Evolutionary conservation across 2,113 vertebrate genomes (phyloP), one percentile per base, ranked within the genome.

Genomic region (Diadophis punctatus): DNA sequence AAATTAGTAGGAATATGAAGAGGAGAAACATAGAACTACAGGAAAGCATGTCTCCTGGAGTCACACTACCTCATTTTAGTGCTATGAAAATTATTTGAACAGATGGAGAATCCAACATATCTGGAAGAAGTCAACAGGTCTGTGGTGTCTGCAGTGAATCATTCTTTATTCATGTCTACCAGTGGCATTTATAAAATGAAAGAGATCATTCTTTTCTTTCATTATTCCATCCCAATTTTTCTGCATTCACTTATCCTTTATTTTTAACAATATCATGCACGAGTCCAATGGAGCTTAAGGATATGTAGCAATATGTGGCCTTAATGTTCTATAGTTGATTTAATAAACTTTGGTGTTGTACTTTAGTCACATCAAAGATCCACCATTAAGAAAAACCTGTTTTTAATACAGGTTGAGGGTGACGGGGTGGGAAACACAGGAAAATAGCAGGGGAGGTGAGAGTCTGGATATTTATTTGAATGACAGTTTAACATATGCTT

Each of bases 141-240:
- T 94, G 1, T 93, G 93, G 93, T 93, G 9, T 92, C 34, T 51
- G 51, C 91, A 88, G 0, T 96, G 95, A 97, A 85, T 95, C 90
- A 95, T 80, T 91, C 4, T 18, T 20, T 49, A 90, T 52, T 7
- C 63, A 90, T 88, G 87, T 90, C 95, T 74, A 94, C n/a, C 16
- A 92, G 68, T 94, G 93, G 92, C 91, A 95, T 96, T 34, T 95
- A 85, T 43, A 3, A 23, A 93, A 89, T 89, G 86, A 90, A 0
- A 25, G 63, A 92, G 89, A 92, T 92, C 12, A 91, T 85, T 92
- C 10, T 74, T 95, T 90, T 92, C 39, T 87, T 11, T 49, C 87
- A 93, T 56, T 86, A 0, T 34, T 16, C 23, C 39, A 74, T 0
- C 16, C 22, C 63, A 91, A 18, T 1, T 10, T 53, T 94, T 39